Base-by-base conservation (phyloP, 2,113 vertebrate species). In the Triplophysa tibetana region DNA sequence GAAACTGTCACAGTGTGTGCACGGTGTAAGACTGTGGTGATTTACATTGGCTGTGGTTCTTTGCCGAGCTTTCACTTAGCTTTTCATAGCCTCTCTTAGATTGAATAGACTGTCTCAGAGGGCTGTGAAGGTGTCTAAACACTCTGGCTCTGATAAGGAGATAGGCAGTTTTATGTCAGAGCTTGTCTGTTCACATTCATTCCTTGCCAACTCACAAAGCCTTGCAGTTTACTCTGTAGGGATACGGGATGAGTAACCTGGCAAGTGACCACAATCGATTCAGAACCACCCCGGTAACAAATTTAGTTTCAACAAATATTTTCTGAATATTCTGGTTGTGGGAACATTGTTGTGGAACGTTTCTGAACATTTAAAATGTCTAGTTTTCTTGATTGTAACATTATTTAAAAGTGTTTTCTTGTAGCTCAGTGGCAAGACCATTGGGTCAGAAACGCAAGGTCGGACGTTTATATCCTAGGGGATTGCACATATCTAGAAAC, bases 111-210 rank as follows among this genome's bases (percentile, higher is more conserved):
- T 64, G 79, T 83, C 83, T 82, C 85, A 10, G 62, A 68, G 85
- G 73, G 69, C 67, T 61, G 16, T 74, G 60, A 78, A 82, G 26
- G 74, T 80, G 77, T 58, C 43, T 83, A 33, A 45, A 61, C 78
- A 70, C 74, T 80, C 82, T 84, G 80, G 69, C 64, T 33, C 69
- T 80, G 84, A 87, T 87, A 85, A 85, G 73, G 64, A 69, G 73
- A 62, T 80, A 68, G 80, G 50, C 66, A 80, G 80, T 82, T 82
- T 83, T 70, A 85, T 82, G 77, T 77, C 76, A 72, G 56, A 45
- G 72, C 68, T 72, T 84, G 77, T 77, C 80, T 80, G 80, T 78
- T 75, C 45, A 52, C 70, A 24, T 73, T 65, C 61, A 64, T 16
- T 73, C 45, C 33, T 26, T 80, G 43, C 67, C 54, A 29, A 7